phyloP scores from a whole-genome alignment of 1,140 invertebrate species.

The Euwallacea similis region DNA sequence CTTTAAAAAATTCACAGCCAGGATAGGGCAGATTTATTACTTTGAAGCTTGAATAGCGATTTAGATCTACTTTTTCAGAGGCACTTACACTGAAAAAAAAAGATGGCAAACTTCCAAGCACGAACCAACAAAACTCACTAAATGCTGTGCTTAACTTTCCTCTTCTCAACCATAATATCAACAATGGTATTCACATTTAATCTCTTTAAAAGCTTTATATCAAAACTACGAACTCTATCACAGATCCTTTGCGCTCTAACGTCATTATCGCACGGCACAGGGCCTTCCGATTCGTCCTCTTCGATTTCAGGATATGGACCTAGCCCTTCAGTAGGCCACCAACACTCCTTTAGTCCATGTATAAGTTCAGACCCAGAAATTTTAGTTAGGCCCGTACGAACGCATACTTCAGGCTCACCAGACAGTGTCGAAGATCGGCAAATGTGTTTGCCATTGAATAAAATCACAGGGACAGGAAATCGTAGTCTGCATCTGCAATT shows the following conservation, averaged over 20 bases:
- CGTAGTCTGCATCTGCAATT: constrained; percentile 18
- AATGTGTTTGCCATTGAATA: constrained; percentile 74
- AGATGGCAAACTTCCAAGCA: not conserved
- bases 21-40: constrained; percentile 81
- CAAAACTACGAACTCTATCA: constrained; percentile 64
- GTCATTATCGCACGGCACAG: constrained; percentile 17
- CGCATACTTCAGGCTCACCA: constrained; percentile 74
- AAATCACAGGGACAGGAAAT: constrained; percentile 65
- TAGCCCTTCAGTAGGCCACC: constrained; percentile 23
- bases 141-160: constrained; percentile 83
- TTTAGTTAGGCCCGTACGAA: constrained; percentile 60
- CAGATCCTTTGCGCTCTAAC: constrained; percentile 19
- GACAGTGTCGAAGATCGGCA: constrained; percentile 72
- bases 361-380: constrained; percentile 35
- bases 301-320: not conserved
- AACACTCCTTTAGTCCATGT: constrained; percentile 35
- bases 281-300: constrained; percentile 12
- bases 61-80: constrained; percentile 84
- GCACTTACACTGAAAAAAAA: constrained; percentile 72
- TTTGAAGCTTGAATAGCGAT: constrained; percentile 75
- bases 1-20: constrained; percentile 79
- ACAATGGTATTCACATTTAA: constrained; percentile 77
- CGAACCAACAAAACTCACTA: constrained; percentile 60
- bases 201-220: constrained; percentile 73
- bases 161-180: constrained; percentile 88